These are phyloP conservation scores for Heloderma charlesbogerti DNA, from an alignment of 2,113 vertebrate genomes.

Conservation along the genomic window DNA sequence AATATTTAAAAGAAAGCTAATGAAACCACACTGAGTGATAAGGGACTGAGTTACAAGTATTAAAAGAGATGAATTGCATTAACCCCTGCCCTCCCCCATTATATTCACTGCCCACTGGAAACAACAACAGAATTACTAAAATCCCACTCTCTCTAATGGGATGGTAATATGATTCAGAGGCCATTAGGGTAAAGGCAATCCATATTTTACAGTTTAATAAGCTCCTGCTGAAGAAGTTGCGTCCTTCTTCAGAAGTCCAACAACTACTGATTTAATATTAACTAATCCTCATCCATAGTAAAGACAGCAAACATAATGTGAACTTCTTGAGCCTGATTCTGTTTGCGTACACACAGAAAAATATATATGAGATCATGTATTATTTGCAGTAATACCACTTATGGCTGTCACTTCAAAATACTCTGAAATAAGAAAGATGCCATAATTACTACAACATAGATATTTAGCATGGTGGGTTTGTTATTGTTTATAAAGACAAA, in stretches of 20 bases:
- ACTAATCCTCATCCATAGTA: slow-evolving; percentile 77
- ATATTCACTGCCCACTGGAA: slow-evolving; percentile 86
- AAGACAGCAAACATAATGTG: slow-evolving; percentile 63
- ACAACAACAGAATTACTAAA: slow-evolving; percentile 90
- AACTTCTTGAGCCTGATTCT: slow-evolving; percentile 35
- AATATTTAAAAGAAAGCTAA: slow-evolving; percentile 51
- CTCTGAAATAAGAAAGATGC: slow-evolving; percentile 41
- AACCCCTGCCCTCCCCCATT: slow-evolving; percentile 83
- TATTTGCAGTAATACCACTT: slow-evolving; percentile 63
- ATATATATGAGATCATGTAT: slow-evolving; percentile 61
- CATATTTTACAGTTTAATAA: slow-evolving; percentile 89
- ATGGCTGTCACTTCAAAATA: slow-evolving; percentile 64
- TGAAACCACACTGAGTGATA: slow-evolving; percentile 67
- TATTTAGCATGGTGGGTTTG: slow-evolving; percentile 14
- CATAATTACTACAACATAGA: slow-evolving; percentile 45
- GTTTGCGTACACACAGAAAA: slow-evolving; percentile 46
- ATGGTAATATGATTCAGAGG: slow-evolving; percentile 91
- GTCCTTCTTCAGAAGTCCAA: slow-evolving; percentile 76
- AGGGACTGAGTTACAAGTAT: slow-evolving; percentile 79
- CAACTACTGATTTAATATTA: slow-evolving; percentile 82
- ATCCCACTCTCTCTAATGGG: slow-evolving; percentile 88
- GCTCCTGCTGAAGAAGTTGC: slow-evolving; percentile 78
- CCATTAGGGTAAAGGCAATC: slow-evolving; percentile 90
- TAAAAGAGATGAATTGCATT: slow-evolving; percentile 82
- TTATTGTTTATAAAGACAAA: slow-evolving; percentile 25